Percentiles rank a stretch among this genome's conserved stretches.
These are phyloP conservation scores for Eulemur rubriventer DNA, from an alignment of 2,797 vertebrate species.

Conservation along the genomic window DNA sequence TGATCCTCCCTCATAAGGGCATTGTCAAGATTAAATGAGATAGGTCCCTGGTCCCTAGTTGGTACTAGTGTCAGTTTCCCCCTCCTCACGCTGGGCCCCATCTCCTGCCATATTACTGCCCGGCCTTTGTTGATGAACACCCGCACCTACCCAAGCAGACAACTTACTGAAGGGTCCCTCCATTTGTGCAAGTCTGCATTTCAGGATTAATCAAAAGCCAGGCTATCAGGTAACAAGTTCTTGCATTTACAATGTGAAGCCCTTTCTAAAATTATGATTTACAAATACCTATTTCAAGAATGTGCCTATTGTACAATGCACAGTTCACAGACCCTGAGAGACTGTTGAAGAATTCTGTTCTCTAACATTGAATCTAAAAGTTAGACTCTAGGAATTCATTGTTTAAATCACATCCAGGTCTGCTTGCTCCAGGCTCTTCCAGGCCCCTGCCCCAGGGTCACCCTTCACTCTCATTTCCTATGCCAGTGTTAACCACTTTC, in stretches of 20 bases:
- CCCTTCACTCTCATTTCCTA: slow-evolving; percentile 1
- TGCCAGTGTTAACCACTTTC: background rate
- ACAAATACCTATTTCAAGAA: slow-evolving; percentile 17
- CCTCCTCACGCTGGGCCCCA: background rate
- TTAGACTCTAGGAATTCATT: background rate
- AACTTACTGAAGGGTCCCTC: background rate
- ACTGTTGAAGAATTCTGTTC: background rate
- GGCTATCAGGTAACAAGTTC: background rate
- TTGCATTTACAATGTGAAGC: background rate
- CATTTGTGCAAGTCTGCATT: background rate
- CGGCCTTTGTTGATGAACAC: background rate
- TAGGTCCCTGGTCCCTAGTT: background rate
- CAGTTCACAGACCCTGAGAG: background rate
- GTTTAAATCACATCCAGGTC: background rate
- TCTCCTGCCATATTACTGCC: background rate
- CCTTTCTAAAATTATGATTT: slow-evolving; percentile 39
- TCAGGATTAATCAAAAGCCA: background rate
- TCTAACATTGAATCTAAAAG: background rate
- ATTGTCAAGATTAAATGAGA: background rate
- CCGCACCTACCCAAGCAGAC: background rate
- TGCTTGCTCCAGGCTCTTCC: background rate
- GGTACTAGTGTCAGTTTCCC: background rate
- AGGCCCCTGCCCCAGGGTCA: background rate
- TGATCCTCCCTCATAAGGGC: rapidly evolving
- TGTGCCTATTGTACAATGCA: background rate